Percentiles rank a stretch among this genome's conserved stretches.
Evolutionary conservation across 2,113 vertebrate species (phyloP).

Genomic region (Raja brachyura): DNA sequence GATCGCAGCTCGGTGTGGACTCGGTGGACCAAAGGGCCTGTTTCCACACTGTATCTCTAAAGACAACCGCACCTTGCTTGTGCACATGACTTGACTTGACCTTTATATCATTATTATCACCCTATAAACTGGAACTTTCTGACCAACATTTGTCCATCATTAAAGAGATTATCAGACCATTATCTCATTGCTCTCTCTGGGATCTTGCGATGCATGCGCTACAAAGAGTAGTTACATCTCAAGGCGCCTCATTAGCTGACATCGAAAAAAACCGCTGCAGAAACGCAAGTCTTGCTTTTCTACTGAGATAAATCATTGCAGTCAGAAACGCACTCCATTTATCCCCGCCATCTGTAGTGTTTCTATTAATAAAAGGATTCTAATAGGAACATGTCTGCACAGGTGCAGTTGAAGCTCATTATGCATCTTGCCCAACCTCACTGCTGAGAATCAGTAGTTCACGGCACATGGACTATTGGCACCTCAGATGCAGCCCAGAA

Average conservation of each 20-base stretch:
- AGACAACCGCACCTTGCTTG: no score
- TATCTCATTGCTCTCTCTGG: not conserved
- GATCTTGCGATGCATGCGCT: not conserved
- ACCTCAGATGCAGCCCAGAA: not conserved
- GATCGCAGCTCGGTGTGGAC: no score
- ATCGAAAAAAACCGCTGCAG: not conserved
- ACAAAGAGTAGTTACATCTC: not conserved
- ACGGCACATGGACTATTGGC: not conserved
- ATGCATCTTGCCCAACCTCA: not conserved
- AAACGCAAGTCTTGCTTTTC: not conserved
- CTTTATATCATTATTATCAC: no score
- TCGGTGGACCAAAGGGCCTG: no score
- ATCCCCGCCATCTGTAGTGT: not conserved
- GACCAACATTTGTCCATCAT: not conserved
- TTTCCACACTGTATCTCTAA: no score
- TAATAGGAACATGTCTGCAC: not conserved
- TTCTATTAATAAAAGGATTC: conserved; percentile 3
- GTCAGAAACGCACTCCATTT: not conserved
- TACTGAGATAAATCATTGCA: not conserved
- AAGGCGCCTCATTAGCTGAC: not conserved
- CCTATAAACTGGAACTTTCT: no score
- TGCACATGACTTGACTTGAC: no score
- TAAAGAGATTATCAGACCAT: not conserved
- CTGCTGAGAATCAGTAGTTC: no score
- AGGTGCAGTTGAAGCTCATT: not conserved